Conservation (phyloP, 2,113 vertebrate genomes). For the Galemys pyrenaicus region DNA sequence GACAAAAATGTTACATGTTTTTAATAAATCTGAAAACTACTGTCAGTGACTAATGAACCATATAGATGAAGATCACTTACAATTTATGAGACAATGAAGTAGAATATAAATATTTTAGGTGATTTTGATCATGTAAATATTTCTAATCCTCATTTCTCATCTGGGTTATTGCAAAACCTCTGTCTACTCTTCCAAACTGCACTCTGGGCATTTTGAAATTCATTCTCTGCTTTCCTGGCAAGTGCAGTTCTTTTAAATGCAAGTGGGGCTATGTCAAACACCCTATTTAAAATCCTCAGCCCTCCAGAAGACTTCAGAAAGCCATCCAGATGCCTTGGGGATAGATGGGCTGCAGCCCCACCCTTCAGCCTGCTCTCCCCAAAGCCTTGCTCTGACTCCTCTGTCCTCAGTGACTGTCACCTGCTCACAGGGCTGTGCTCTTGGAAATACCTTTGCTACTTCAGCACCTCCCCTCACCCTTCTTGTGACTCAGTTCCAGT, state of each 20-base stretch:
- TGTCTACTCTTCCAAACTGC: neutral
- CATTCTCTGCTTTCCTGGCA: neutral
- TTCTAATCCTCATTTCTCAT: neutral
- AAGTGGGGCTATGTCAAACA: neutral
- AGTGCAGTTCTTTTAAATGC: neutral
- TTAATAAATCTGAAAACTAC: constrained; percentile 12
- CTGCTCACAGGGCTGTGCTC: neutral
- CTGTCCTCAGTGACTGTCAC: neutral
- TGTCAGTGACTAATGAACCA: neutral
- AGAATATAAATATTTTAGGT: neutral
- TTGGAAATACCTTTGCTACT: neutral
- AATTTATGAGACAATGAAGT: neutral
- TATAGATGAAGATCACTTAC: neutral
- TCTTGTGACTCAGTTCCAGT: neutral
- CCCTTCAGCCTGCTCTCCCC: neutral
- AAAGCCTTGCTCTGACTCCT: neutral
- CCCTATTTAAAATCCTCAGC: neutral
- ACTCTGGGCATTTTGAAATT: constrained; percentile 4
- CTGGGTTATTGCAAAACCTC: neutral
- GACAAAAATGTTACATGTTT: neutral
- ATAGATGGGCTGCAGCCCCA: too few relatives aligned
- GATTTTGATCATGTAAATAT: neutral
- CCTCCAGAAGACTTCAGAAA: neutral
- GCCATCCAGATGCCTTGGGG: neutral
- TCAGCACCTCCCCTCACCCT: neutral